Percentiles rank a stretch among this genome's conserved stretches.
Conservation (phyloP, 1,140 invertebrate genomes). For the Cotesia vestalis region DNA sequence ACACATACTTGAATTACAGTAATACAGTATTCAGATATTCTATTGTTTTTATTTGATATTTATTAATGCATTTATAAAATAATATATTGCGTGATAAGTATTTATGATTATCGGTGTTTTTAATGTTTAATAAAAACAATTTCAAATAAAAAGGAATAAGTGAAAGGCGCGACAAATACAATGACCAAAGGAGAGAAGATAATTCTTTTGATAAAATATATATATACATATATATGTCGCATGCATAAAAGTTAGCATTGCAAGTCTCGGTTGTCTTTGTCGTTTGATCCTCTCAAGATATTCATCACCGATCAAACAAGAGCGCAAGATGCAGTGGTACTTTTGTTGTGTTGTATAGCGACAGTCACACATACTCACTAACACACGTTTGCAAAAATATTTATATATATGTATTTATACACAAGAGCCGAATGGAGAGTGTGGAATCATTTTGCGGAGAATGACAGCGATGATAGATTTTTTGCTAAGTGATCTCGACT, state of each 20-base stretch:
- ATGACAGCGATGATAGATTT: conserved; percentile 16
- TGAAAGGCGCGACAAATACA: conserved; percentile 23
- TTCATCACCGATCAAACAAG: conserved; percentile 30
- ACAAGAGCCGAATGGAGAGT: not conserved
- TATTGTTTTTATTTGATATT: too few species aligned
- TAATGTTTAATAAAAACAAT: too few species aligned
- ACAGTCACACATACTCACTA: not conserved
- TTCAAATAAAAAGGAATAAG: not conserved
- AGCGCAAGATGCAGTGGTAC: not conserved
- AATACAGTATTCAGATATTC: too few species aligned
- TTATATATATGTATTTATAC: too few species aligned
- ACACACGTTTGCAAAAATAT: too few species aligned
- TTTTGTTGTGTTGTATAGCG: too few species aligned
- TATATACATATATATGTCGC: too few species aligned
- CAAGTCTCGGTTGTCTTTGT: conserved; percentile 2
- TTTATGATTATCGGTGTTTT: too few species aligned
- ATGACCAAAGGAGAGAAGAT: conserved; percentile 11
- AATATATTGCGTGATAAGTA: too few species aligned
- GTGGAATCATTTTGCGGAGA: conserved; percentile 12
- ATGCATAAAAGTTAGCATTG: conserved; percentile 19
- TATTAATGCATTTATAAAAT: too few species aligned
- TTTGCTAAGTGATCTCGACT: conserved; percentile 11
- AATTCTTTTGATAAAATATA: not conserved
- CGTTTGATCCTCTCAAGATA: conserved; percentile 20
- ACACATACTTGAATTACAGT: too few species aligned